Evolutionary conservation across 2,797 vertebrate species (phyloP).

Genomic region (Enteromius argenteus): DNA sequence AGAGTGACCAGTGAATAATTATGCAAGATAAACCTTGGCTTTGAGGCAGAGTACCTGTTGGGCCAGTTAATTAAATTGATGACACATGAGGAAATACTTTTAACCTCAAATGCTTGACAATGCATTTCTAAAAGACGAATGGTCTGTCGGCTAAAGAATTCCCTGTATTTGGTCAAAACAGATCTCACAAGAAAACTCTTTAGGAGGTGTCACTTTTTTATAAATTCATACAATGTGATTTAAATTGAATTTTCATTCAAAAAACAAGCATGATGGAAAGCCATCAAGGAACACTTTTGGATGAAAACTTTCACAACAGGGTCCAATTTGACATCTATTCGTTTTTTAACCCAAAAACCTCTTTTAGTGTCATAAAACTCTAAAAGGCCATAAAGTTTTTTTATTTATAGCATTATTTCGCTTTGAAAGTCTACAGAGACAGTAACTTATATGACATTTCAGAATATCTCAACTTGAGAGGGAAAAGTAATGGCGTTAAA

Average conservation of each 20-base stretch:
- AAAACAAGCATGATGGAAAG: not conserved
- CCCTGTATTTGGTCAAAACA: not conserved
- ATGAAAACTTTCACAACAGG: not conserved
- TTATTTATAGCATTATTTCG: not conserved
- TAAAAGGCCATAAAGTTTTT: not conserved
- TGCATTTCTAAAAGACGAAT: not conserved
- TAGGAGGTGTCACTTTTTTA: no score
- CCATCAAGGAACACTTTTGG: not conserved
- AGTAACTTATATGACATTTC: not conserved
- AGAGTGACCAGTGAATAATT: not conserved
- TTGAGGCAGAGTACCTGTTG: constrained; percentile 61
- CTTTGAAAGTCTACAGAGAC: not conserved
- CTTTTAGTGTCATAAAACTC: not conserved
- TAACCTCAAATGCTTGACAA: not conserved
- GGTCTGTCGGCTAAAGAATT: not conserved
- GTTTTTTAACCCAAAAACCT: not conserved
- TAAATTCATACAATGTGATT: not conserved
- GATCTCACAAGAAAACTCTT: not conserved
- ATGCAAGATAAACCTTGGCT: not conserved
- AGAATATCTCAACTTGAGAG: not conserved
- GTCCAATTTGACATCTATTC: no score
- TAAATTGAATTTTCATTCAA: not conserved
- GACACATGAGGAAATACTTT: not conserved
- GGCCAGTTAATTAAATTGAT: not conserved
- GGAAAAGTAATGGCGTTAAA: not conserved